Conservation (phyloP, 1,140 invertebrate species). For the Branchinecta lynchi region DNA sequence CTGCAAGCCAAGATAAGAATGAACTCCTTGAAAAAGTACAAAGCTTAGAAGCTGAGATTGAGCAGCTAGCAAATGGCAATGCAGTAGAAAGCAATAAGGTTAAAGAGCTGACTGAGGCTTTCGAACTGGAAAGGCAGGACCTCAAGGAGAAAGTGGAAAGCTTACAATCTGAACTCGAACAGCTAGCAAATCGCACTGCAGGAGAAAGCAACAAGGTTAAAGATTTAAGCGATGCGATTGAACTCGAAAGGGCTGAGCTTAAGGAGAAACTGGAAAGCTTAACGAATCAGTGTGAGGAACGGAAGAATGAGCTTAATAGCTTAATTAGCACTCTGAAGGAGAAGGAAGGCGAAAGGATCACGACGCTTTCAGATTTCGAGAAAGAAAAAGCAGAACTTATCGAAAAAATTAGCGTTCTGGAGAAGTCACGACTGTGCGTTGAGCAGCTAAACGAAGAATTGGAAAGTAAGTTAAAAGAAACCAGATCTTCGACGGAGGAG, state of each 20-base stretch:
- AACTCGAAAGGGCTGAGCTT: conserved; percentile 28
- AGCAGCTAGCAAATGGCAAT: not conserved
- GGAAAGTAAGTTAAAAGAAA: not conserved
- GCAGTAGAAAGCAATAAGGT: not conserved
- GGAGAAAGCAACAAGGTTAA: not conserved
- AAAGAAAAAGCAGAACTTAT: conserved; percentile 2
- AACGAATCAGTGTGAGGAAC: conserved; percentile 19
- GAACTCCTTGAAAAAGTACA: conserved; percentile 16
- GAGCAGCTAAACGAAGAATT: conserved; percentile 13
- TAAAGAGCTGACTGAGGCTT: conserved; percentile 2
- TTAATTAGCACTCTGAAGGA: conserved; percentile 25
- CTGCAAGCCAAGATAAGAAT: conserved; percentile 15
- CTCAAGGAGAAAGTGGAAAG: conserved; percentile 19
- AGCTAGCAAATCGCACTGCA: conserved; percentile 2
- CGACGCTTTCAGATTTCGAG: conserved; percentile 25
- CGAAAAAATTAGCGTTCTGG: conserved; percentile 14
- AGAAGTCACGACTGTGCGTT: not conserved
- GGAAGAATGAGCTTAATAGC: no score
- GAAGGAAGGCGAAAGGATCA: conserved; percentile 27
- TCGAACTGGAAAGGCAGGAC: not conserved
- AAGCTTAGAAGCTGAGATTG: conserved; percentile 12
- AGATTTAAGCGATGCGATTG: conserved; percentile 27
- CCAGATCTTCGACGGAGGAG: no score
- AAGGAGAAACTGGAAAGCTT: conserved; percentile 28
- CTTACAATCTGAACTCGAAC: conserved; percentile 11